Percentiles rank a stretch among this genome's conserved stretches.
These are phyloP conservation scores for Metallyticus violacea DNA, from an alignment of 2,888 invertebrate genomes.

Conservation along the genomic window DNA sequence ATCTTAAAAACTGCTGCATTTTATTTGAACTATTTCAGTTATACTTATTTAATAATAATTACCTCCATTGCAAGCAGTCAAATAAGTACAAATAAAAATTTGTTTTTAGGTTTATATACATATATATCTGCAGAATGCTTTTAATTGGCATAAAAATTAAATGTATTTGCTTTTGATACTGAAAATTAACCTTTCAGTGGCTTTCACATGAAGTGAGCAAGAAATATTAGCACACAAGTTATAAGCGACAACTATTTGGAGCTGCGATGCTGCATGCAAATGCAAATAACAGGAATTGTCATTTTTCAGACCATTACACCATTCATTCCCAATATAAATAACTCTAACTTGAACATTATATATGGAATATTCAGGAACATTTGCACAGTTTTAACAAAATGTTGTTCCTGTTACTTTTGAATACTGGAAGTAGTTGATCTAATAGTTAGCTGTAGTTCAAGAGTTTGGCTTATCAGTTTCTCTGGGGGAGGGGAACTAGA, in stretches of 20 bases:
- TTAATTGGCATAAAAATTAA: too few relatives aligned
- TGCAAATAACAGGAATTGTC: neutral
- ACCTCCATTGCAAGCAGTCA: too few relatives aligned
- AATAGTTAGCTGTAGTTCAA: too few relatives aligned
- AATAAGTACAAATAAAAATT: too few relatives aligned
- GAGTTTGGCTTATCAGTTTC: too few relatives aligned
- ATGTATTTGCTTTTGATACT: neutral
- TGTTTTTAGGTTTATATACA: too few relatives aligned
- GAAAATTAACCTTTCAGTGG: neutral
- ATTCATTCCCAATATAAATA: neutral
- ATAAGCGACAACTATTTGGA: neutral
- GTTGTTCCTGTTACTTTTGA: neutral
- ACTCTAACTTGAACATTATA: neutral
- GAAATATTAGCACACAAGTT: neutral
- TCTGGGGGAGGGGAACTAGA: too few relatives aligned
- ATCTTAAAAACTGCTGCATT: too few relatives aligned
- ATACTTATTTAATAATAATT: too few relatives aligned
- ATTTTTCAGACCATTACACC: neutral
- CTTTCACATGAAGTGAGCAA: conserved; percentile 2
- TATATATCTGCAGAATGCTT: too few relatives aligned
- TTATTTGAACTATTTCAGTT: too few relatives aligned
- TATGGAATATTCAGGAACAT: neutral
- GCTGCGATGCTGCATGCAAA: neutral
- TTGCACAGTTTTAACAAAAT: neutral
- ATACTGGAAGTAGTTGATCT: neutral